A percentile compares a stretch with the other conserved stretches of the same genome.
phyloP scores from a whole-genome alignment of 2,797 vertebrate species.

The Sebastes cheni region DNA sequence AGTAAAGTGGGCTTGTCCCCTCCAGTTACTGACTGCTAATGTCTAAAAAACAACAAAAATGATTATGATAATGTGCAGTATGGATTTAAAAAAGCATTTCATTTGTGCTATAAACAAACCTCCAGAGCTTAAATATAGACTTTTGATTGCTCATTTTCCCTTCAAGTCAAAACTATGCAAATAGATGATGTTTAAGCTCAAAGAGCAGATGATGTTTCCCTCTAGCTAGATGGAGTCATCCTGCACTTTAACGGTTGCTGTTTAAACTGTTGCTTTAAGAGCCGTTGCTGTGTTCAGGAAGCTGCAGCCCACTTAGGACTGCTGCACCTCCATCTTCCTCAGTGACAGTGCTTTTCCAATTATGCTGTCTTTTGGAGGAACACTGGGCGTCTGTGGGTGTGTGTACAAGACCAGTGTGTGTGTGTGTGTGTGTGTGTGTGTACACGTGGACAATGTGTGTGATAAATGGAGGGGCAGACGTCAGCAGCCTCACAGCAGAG shows the following conservation, averaged over 20 bases:
- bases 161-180: conserved; percentile 31
- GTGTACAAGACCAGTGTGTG: background rate
- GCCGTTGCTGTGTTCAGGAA: background rate
- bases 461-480: conserved; percentile 68
- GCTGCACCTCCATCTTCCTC: conserved; percentile 58
- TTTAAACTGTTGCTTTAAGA: conserved; percentile 46
- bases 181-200: conserved; percentile 28
- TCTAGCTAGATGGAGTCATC: conserved; percentile 30
- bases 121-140: conserved; percentile 8
- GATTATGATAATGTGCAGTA: conserved; percentile 4
- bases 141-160: conserved; percentile 16
- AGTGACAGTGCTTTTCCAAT: conserved; percentile 55
- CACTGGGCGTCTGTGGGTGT: conserved; percentile 27
- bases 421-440: background rate
- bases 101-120: conserved; percentile 28
- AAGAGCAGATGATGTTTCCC: conserved; percentile 17
- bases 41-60: background rate
- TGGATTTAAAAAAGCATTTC: conserved; percentile 11
- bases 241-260: conserved; percentile 9
- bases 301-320: conserved; percentile 28
- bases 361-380: conserved; percentile 49
- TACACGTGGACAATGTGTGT: conserved; percentile 26
- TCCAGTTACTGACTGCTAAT: conserved; percentile 19
- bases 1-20: conserved; percentile 24
- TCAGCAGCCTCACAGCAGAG: conserved; percentile 53